Evolutionary conservation across 2,797 vertebrate species (phyloP).

Genomic region (Heteromormyrus szaboi): DNA sequence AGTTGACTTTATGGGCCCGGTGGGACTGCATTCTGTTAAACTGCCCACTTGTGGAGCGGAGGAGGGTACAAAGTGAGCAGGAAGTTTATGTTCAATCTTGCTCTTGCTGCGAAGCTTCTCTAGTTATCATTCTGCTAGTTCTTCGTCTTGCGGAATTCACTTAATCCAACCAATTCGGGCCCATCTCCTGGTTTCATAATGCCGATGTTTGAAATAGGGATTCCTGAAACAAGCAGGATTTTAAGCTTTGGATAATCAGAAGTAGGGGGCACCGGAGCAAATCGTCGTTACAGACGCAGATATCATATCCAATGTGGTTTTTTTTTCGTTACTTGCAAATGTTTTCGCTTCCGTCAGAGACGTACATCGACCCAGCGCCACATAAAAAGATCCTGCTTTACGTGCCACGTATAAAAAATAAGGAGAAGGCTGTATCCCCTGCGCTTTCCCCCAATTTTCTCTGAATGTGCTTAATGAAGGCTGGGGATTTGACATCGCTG

Average conservation of each 20-base stretch:
- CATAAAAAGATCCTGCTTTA: conserved; percentile 37
- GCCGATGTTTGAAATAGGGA: conserved; percentile 12
- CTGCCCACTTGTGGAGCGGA: conserved; percentile 12
- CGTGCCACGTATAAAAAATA: conserved; percentile 41
- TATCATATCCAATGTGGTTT: conserved; percentile 23
- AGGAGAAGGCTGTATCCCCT: conserved; percentile 49
- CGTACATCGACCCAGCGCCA: conserved; percentile 16
- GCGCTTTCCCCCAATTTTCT: conserved; percentile 41
- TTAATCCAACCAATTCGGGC: conserved; percentile 19
- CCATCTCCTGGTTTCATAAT: conserved; percentile 15
- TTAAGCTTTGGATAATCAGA: conserved; percentile 34
- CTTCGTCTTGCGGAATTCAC: conserved; percentile 2
- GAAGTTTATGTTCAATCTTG: conserved; percentile 43
- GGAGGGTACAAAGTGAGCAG: conserved; percentile 36
- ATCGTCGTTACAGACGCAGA: conserved; percentile 30
- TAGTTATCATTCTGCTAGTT: conserved; percentile 3
- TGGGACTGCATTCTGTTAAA: neutral
- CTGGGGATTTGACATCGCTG: conserved; percentile 48
- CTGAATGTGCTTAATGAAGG: conserved; percentile 57
- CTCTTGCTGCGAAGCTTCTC: conserved; percentile 31
- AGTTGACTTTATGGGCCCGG: neutral
- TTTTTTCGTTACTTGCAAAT: conserved; percentile 33
- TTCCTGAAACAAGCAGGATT: conserved; percentile 31
- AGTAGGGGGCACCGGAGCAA: conserved; percentile 30
- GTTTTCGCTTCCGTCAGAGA: conserved; percentile 30